Evolutionary conservation across 2,113 vertebrate genomes (phyloP), one percentile per base, ranked within the genome.

Genomic region (Semicossyphus pulcher): DNA sequence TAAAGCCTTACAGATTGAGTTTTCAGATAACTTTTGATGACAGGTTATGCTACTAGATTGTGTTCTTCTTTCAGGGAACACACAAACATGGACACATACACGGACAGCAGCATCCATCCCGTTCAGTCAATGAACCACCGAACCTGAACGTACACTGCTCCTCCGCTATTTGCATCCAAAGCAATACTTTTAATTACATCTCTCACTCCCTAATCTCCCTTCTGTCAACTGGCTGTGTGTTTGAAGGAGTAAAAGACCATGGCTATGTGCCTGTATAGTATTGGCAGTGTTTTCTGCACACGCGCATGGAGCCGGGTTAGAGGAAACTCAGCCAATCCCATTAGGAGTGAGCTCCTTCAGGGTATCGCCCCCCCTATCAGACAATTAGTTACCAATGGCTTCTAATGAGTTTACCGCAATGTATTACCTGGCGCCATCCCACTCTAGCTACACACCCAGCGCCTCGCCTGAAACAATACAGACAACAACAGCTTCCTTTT

Each of bases 311-410:
- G 23, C n/a, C 8, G 49, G 16, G 39, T 28, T 16, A 23, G 44
- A 61, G 60, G 71, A 82, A 79, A 87, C 76, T 87, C 59, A 75
- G 89, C 90, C 89, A 90, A 92, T 94, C 78, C 80, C 67, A 90
- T 94, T 94, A 93, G 56, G 73, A 41, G 21, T 81, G 58, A 88
- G 76, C 84, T 90, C 88, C 53, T 94, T 76, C 80, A 72, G 84
- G 88, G 85, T 58, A 83, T 84, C 79, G 23, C 0, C 56, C 0
- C 56, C 80, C 37, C 60, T 78, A 91, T 93, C 90, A 94, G 84
- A 89, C 88, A 92, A 91, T 94, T 91, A 93, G 84, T 91, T 90
- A 91, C 58, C 85, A 91, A 88, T 85, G 78, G 56, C 51, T 93
- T 84, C 58, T 90, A 94, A 91, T 91, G 67, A 88, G 82, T 94